Conservation (phyloP, 2,888 invertebrate species). For the Drosophila stalkeri region DNA sequence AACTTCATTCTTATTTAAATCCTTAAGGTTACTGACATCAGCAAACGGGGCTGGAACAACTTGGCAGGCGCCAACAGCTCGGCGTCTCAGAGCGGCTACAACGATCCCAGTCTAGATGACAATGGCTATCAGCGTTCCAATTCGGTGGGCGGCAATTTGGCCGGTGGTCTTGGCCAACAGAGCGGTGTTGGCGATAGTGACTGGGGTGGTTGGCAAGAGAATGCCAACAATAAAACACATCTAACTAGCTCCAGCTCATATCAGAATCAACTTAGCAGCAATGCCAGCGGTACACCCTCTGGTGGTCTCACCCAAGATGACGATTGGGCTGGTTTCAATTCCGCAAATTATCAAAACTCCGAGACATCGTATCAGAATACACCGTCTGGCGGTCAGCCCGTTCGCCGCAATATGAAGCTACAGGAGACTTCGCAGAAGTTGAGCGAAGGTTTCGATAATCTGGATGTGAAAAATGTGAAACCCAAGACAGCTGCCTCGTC, state of each 20-base stretch:
- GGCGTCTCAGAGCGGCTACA: constrained; percentile 83
- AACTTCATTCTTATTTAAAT: not conserved
- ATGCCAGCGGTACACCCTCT: constrained; percentile 40
- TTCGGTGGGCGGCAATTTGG: constrained; percentile 82
- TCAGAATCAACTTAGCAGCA: constrained; percentile 72
- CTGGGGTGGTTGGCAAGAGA: constrained; percentile 84
- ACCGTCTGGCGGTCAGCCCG: constrained; percentile 61
- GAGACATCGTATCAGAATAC: constrained; percentile 81
- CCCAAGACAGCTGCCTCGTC: constrained; percentile 54
- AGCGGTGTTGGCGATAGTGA: constrained; percentile 79
- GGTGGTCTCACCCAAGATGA: constrained; percentile 72
- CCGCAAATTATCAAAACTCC: constrained; percentile 79
- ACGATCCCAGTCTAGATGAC: constrained; percentile 80
- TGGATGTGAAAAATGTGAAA: constrained; percentile 84
- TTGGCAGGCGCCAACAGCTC: constrained; percentile 87
- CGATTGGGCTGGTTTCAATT: constrained; percentile 84
- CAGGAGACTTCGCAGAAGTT: constrained; percentile 78
- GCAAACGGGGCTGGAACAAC: constrained; percentile 89
- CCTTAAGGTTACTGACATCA: constrained; percentile 88
- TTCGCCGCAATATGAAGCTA: constrained; percentile 77
- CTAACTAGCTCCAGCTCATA: constrained; percentile 79
- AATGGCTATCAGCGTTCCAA: constrained; percentile 84
- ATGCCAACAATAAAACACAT: constrained; percentile 68
- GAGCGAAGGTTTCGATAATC: constrained; percentile 82
- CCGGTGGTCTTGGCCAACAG: constrained; percentile 74